phyloP scores from a whole-genome alignment of 2,888 invertebrate genomes.

The Cantharis rustica region DNA sequence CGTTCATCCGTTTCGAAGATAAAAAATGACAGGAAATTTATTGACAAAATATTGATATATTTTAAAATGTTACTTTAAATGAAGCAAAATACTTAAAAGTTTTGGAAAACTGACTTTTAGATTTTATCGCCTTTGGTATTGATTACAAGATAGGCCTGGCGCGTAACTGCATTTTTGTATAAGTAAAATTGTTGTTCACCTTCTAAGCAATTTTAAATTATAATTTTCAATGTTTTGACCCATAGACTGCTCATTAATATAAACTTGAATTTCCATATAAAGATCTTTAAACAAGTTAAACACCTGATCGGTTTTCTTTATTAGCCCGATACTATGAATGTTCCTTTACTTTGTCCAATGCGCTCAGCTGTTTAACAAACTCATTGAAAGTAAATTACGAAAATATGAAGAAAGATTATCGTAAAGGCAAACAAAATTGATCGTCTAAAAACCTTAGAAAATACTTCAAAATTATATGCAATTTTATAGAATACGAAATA shows the following conservation, averaged over 20 bases:
- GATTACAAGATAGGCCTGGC: not conserved
- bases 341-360: not conserved
- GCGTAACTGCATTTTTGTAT: not conserved
- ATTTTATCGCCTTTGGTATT: not conserved
- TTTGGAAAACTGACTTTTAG: not conserved
- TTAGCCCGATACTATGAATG: not conserved
- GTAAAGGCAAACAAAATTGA: not conserved
- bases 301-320: not conserved
- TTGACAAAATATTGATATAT: not conserved
- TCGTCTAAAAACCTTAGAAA: not conserved
- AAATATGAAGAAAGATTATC: not conserved
- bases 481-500: not conserved
- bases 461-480: not conserved
- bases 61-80: not conserved
- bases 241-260: not conserved
- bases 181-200: not conserved
- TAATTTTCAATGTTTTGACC: not conserved
- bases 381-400: not conserved
- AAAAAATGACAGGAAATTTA: not conserved
- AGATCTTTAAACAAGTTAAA: not conserved
- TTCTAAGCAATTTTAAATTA: not conserved
- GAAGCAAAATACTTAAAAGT: not conserved
- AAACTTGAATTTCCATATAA: not conserved
- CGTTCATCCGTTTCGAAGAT: conserved; percentile 9
- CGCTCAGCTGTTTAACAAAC: not conserved